phyloP scores from a whole-genome alignment of 2,113 vertebrate genomes.

The Emydocephalus ijimae region DNA sequence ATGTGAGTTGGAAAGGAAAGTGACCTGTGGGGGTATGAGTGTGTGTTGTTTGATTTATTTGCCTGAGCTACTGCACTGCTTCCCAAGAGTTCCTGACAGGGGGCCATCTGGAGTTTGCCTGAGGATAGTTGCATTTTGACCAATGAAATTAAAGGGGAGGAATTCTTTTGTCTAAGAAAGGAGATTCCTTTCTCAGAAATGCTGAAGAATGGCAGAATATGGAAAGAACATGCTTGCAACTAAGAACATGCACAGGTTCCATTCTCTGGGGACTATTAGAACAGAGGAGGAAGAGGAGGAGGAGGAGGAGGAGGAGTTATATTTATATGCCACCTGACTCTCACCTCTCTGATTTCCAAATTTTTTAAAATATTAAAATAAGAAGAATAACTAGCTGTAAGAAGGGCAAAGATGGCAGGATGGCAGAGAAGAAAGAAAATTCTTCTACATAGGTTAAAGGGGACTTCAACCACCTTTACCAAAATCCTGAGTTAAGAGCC shows the following conservation, averaged over 20 bases:
- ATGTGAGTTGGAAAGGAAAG: neutral
- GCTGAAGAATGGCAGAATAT: neutral
- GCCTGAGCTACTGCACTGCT: neutral
- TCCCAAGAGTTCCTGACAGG: neutral
- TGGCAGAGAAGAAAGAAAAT: neutral
- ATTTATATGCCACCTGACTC: neutral
- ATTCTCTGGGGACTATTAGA: neutral
- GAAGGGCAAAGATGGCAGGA: neutral
- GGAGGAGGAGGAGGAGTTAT: neutral
- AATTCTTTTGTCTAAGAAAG: neutral
- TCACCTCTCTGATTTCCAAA: neutral
- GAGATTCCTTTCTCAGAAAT: neutral
- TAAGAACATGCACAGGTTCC: neutral
- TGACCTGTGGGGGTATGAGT: neutral
- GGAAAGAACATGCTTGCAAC: neutral
- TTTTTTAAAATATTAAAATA: neutral
- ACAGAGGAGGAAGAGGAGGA: neutral
- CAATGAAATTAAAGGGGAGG: neutral
- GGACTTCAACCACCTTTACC: neutral
- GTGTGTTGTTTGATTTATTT: neutral
- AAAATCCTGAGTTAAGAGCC: neutral
- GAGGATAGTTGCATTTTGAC: neutral
- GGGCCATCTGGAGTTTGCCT: neutral
- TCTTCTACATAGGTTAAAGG: neutral
- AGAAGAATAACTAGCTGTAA: neutral